Evolutionary conservation across 2,797 vertebrate species (phyloP), one percentile per base, ranked within the genome.

Genomic region (Rhabdophis nuchalis): DNA sequence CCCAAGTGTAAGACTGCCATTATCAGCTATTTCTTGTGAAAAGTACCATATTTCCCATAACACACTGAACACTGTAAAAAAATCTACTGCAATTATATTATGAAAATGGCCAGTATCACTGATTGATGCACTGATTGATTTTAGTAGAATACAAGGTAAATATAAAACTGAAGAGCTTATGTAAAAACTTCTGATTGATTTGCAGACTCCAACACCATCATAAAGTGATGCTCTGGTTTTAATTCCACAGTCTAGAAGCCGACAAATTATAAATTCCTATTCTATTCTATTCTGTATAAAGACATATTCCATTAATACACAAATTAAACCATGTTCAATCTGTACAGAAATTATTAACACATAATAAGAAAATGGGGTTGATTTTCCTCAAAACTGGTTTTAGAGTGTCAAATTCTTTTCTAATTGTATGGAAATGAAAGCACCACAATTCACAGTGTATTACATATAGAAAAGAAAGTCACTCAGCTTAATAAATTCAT

Each of bases 251-350:
- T 50, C 64, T 58, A 58, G 54, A 82, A 23, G 6, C 54, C 32
- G 20, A 53, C 2, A 92, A 46, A 36, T 52, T 64, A 32, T 86
- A 77, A 91, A 91, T 87, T 9, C 56, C 16, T 64, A 64, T 13
- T 27, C 32, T 52, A 27, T 23, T 90, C 11, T 72, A 82, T 88
- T 46, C n/a, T 85, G n/a, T 16, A 36, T 18, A 72, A 36, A 72
- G n/a, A 72, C 32, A 72, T n/a, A 82, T 13, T 29, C 16, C 58
- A 23, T 32, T 50, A 29, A 90, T n/a, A 32, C 82, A 86, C 58
- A 88, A 77, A 87, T 12, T 60, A 77, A 88, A 92, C 29, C 57
- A 87, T 91, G 60, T 87, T 61, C 85, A 89, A 92, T 54, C 20
- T 54, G 52, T 86, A 46, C n/a, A n/a, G 32, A 86, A 85, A 86